Conservation (phyloP, 2,113 vertebrate genomes). For the Gopherus flavomarginatus region DNA sequence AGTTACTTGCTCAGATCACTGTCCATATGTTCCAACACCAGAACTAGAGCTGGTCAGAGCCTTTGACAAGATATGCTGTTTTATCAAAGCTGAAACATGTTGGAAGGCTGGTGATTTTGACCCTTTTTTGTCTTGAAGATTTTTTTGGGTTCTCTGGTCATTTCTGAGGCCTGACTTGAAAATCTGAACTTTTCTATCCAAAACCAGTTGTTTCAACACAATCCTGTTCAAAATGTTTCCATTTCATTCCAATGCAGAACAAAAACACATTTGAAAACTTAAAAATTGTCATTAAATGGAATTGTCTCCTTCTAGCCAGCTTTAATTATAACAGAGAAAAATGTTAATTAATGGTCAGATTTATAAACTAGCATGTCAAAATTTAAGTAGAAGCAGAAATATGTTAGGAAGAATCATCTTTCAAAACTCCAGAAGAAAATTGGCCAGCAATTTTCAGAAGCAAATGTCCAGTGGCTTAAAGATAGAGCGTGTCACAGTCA, state of each 20-base stretch:
- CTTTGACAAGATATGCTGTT: not conserved
- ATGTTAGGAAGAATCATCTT: not conserved
- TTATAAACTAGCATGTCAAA: not conserved
- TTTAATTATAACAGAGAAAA: not conserved
- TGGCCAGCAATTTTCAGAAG: not conserved
- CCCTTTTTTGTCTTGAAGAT: not conserved
- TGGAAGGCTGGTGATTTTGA: not conserved
- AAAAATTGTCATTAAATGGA: not conserved
- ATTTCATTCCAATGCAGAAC: not conserved
- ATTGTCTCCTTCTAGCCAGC: not conserved
- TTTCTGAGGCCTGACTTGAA: not conserved
- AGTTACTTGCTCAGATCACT: not conserved
- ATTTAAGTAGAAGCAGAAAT: not conserved
- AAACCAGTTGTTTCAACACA: not conserved
- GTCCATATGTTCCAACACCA: slow-evolving; percentile 3
- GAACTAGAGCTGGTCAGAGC: not conserved
- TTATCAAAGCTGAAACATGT: not conserved
- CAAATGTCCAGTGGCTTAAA: not conserved
- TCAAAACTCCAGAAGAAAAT: not conserved
- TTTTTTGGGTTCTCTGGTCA: too few species aligned
- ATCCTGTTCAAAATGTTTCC: not conserved
- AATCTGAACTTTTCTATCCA: not conserved
- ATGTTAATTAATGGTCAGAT: not conserved
- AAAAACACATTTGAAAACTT: not conserved
- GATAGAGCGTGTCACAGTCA: not conserved